Evolutionary conservation across 2,797 vertebrate species (phyloP).

Genomic region (Cirrhinus molitorella): DNA sequence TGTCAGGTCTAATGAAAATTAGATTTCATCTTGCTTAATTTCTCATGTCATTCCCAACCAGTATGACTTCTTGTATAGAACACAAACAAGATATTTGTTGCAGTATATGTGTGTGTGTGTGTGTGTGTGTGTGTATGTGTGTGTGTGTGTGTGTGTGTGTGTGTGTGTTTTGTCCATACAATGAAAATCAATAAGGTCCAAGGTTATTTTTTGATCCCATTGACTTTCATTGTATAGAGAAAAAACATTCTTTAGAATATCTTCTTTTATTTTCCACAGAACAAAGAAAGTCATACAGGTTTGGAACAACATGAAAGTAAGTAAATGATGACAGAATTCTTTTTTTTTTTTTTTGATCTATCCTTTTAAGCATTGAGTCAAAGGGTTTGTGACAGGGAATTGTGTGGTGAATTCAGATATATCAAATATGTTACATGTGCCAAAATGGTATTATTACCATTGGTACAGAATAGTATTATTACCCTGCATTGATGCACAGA

Average conservation of each 20-base stretch:
- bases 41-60: not conserved
- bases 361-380: not conserved
- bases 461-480: too few species aligned
- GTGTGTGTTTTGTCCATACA: not conserved
- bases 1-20: not conserved
- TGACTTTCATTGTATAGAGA: not conserved
- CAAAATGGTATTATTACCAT: too few species aligned
- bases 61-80: not conserved
- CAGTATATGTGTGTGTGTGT: not conserved
- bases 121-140: too few species aligned
- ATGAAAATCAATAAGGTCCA: constrained; percentile 21
- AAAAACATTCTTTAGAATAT: not conserved
- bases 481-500: not conserved
- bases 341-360: not conserved
- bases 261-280: not conserved
- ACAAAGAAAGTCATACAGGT: not conserved
- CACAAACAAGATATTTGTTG: constrained; percentile 8
- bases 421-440: too few species aligned
- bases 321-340: not conserved
- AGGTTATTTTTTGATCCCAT: not conserved
- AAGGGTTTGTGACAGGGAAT: not conserved
- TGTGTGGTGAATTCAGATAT: not conserved
- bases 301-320: not conserved
- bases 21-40: not conserved
- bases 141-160: not conserved